Evolutionary conservation across 2,113 vertebrate genomes (phyloP).

Genomic region (Gopherus flavomarginatus): DNA sequence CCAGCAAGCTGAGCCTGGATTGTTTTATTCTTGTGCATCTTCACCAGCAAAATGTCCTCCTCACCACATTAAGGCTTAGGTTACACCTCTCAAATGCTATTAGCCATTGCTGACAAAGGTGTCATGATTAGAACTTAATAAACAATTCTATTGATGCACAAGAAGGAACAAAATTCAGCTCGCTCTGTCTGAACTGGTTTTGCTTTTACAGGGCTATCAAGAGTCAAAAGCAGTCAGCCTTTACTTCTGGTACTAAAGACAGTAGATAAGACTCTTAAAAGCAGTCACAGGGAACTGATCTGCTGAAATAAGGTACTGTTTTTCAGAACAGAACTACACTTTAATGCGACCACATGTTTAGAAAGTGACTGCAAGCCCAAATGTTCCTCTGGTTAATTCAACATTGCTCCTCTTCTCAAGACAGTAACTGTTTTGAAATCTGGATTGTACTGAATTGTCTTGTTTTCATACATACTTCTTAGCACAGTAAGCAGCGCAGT

Average conservation of each 20-base stretch:
- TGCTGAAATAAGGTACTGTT: not conserved
- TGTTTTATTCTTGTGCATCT: rapidly evolving
- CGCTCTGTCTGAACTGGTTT: not conserved
- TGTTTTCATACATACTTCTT: conserved; percentile 85
- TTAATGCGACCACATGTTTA: rapidly evolving
- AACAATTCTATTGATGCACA: not conserved
- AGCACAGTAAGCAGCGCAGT: conserved; percentile 92
- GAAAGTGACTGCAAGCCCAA: not conserved
- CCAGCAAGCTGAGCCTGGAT: not conserved
- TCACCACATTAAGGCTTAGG: rapidly evolving
- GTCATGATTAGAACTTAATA: not conserved
- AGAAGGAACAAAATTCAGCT: not conserved
- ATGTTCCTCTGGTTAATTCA: rapidly evolving
- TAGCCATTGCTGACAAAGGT: too few species aligned
- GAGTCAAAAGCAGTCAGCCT: not conserved
- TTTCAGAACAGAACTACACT: not conserved
- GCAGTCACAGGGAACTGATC: not conserved
- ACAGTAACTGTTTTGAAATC: not conserved
- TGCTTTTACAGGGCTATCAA: not conserved
- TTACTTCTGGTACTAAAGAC: not conserved
- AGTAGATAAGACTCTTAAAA: not conserved
- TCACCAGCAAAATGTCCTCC: not conserved
- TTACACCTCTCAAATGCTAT: not conserved
- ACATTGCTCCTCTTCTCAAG: not conserved
- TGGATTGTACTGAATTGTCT: not conserved